phyloP scores from a whole-genome alignment of 2,888 invertebrate genomes.

The Cantharis nigra region DNA sequence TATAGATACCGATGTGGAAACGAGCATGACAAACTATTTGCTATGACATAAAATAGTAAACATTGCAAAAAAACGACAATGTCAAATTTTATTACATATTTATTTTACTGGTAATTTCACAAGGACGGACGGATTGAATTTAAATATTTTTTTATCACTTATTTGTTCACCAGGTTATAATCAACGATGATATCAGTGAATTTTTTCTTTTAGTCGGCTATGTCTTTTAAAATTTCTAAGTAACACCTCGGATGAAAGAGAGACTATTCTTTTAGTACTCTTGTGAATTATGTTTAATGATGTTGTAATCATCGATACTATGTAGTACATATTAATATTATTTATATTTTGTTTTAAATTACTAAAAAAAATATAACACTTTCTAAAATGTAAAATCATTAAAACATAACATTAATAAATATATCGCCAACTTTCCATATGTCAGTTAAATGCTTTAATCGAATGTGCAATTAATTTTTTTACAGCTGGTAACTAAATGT shows the following conservation, averaged over 20 bases:
- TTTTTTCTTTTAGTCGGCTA: neutral
- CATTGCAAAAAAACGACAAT: neutral
- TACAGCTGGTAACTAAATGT: neutral
- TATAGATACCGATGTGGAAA: neutral
- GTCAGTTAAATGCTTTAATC: constrained; percentile 1
- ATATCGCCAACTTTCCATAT: neutral
- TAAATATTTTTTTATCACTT: neutral
- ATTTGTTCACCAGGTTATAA: neutral
- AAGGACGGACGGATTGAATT: neutral
- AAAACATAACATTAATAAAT: constrained; percentile 1
- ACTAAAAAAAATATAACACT: constrained; percentile 3
- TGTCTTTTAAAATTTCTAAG: neutral
- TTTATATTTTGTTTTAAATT: neutral
- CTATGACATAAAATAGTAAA: neutral
- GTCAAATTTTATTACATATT: neutral
- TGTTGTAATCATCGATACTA: neutral
- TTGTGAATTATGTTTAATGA: neutral
- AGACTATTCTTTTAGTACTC: neutral
- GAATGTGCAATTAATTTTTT: neutral
- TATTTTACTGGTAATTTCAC: neutral
- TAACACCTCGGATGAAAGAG: neutral
- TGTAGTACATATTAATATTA: neutral
- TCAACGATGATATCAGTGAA: neutral
- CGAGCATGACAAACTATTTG: neutral
- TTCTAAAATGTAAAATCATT: constrained; percentile 3